Base-by-base conservation (phyloP, 2,888 invertebrate genomes). In the Acrocera orbiculus region DNA sequence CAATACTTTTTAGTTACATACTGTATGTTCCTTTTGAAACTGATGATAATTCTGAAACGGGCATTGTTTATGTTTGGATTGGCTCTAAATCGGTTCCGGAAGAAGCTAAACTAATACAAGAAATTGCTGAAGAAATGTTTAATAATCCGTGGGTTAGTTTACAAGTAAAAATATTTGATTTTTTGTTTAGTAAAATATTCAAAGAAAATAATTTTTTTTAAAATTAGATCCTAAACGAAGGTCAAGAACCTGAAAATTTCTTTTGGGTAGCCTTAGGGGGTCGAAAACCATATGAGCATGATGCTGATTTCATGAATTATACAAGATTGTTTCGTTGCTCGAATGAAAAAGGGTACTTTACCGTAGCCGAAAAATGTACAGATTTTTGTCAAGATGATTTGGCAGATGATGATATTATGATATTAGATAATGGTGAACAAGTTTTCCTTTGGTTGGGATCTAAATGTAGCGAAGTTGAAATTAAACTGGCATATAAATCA, bases 381-480 rank as follows among this genome's bases (percentile, higher is more conserved):
- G 59, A 56, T 39, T 56, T 56, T 46, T 63, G 64, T 31, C 58
- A 92, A 81, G 98, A 98, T 56, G 98, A 98, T 63, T 66, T 98
- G 46, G 95, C 95, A 2, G 96, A 98, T 62, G 96, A 99, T 57
- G 98, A 99, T 60, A 95, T 98, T 23, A 98, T 98, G 98, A 89
- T 98, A 45, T 66, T 98, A 45, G 98, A 99, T 62, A 96, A 92
- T 54, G 98, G 98, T 4, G 85, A 89, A 48, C 89, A 93, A 61
- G 89, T 98, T 35, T 98, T 92, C 64, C 67, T 98, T 34, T 98
- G 98, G 98, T 70, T 96, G 35, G 98, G 98, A 8, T 77, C 90
- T 35, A 80, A 82, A 47, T 92, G 95, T 52, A 92, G 92, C 37
- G 96, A 99, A 64, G 95, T 99, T 4, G 98, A 99, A 65, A 90